A percentile compares a stretch with the other conserved stretches of the same genome.
Conservation (phyloP, 2,797 vertebrate species). For the Gila robusta region DNA sequence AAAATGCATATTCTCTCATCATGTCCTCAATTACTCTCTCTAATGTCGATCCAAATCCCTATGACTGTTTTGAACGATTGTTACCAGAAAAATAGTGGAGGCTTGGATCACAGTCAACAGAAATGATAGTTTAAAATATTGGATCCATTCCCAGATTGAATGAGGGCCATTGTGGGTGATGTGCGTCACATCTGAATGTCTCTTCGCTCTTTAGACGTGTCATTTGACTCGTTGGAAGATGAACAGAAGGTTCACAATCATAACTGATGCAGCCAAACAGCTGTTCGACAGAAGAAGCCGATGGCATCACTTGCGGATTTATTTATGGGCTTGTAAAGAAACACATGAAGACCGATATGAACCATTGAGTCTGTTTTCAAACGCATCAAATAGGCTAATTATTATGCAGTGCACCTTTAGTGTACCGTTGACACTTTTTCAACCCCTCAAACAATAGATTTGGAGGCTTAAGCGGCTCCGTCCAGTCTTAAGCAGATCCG, state of each 20-base stretch:
- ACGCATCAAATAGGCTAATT: background rate
- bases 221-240: slow-evolving; percentile 15
- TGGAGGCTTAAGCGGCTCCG: background rate
- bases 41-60: background rate
- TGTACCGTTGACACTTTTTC: background rate
- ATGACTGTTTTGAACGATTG: background rate
- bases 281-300: background rate
- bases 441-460: background rate
- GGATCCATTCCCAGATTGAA: slow-evolving; percentile 30
- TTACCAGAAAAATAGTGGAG: background rate
- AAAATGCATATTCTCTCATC: background rate
- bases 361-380: slow-evolving; percentile 2
- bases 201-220: slow-evolving; percentile 5
- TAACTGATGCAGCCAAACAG: slow-evolving; percentile 15
- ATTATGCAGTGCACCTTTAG: background rate
- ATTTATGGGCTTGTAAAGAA: background rate
- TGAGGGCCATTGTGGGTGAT: background rate
- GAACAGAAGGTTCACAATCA: background rate
- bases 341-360: no score
- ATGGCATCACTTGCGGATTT: background rate
- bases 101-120: slow-evolving; percentile 15
- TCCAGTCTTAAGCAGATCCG: slow-evolving; percentile 15
- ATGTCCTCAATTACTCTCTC: background rate
- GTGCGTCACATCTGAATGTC: slow-evolving; percentile 9
- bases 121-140: slow-evolving; percentile 13